Conservation (phyloP, 2,113 vertebrate species). For the Nothocercus nigrocapillus region DNA sequence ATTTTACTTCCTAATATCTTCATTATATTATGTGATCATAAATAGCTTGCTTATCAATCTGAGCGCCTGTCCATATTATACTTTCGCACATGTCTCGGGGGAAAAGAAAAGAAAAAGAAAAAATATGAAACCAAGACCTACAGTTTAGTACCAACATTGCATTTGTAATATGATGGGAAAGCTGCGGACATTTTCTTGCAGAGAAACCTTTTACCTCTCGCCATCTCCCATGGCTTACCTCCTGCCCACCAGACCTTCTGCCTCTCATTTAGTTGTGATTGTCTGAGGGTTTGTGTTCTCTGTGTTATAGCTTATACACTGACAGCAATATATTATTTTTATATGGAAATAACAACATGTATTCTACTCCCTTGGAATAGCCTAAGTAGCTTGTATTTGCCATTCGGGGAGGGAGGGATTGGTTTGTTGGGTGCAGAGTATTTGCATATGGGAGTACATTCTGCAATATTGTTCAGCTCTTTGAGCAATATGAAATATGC, state of each 20-base stretch:
- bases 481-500: background rate
- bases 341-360: background rate
- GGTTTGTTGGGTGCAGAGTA: background rate
- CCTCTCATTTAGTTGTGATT: background rate
- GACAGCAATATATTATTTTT: background rate
- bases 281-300: background rate
- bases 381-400: background rate
- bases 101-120: background rate
- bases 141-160: background rate
- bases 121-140: accelerated
- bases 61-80: background rate
- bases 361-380: background rate
- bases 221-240: background rate
- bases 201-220: background rate
- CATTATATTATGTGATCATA: background rate
- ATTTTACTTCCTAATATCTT: background rate
- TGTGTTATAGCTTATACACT: background rate
- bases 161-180: accelerated
- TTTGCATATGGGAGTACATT: background rate
- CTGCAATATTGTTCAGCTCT: background rate
- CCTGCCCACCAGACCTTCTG: background rate
- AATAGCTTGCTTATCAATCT: background rate
- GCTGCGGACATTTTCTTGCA: accelerated
- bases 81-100: background rate
- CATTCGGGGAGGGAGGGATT: background rate